A percentile compares a stretch with the other conserved stretches of the same genome.
These are phyloP conservation scores for Idaea straminata DNA, from an alignment of 2,888 invertebrate genomes.

Conservation along the genomic window DNA sequence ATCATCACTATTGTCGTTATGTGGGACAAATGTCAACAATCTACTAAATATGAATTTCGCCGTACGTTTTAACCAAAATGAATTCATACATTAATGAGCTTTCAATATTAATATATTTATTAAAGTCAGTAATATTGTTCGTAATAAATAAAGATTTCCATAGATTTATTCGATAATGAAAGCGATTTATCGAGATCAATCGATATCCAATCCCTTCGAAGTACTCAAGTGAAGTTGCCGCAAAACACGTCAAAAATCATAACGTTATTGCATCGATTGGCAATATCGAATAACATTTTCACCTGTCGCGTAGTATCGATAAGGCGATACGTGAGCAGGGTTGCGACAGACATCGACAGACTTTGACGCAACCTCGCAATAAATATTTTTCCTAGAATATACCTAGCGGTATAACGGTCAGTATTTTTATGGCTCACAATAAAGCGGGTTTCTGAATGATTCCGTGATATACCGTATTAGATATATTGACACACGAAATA, in stretches of 20 bases:
- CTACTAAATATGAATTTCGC: background rate
- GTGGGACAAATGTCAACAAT: slow-evolving; percentile 36
- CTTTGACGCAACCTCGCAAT: slow-evolving; percentile 34
- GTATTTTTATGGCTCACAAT: slow-evolving; percentile 37
- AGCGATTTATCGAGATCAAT: background rate
- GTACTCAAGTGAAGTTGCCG: background rate
- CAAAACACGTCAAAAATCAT: background rate
- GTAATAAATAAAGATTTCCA: too few species aligned
- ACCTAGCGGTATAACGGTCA: slow-evolving; percentile 38
- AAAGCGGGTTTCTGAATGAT: slow-evolving; percentile 24
- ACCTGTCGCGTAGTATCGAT: slow-evolving; percentile 34
- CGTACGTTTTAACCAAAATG: background rate
- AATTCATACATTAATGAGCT: too few species aligned
- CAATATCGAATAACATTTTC: slow-evolving; percentile 9
- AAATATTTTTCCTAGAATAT: slow-evolving; percentile 41
- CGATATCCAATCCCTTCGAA: background rate
- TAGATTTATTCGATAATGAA: too few species aligned
- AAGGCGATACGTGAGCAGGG: slow-evolving; percentile 40
- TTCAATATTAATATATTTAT: too few species aligned
- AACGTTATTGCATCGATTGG: background rate
- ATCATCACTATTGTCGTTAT: slow-evolving; percentile 44
- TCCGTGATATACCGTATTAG: slow-evolving; percentile 19
- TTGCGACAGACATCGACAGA: slow-evolving; percentile 45
- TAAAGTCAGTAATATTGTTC: too few species aligned
- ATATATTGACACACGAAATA: slow-evolving; percentile 7